Evolutionary conservation across 1,140 invertebrate species (phyloP), one percentile per base, ranked within the genome.

Genomic region (Drosophila bifasciata): DNA sequence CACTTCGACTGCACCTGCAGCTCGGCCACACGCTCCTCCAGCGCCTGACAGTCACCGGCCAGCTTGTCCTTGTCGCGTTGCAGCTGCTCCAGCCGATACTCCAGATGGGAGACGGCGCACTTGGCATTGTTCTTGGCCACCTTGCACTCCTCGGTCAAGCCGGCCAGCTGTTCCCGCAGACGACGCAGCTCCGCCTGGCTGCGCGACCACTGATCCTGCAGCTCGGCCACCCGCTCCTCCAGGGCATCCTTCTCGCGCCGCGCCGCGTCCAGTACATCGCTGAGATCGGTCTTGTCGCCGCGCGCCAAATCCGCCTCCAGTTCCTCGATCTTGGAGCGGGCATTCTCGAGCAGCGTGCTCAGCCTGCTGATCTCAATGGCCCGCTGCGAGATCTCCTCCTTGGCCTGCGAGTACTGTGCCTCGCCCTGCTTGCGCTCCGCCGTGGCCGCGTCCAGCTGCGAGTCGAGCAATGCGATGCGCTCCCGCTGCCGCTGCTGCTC

Each of bases 81-180:
- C 49, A 96, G 74, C 79, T 95, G 94, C 50, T 96, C 94, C 23
- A 96, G 90, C 67, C 95, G 94, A 78, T 95, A 96, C 86, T 98
- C 96, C 49, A 98, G 91, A 76, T 97, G 96, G 8, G 94, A 94
- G 44, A 97, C 93, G 11, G 95, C 95, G 5, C 95, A 95, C 89
- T 97, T 97, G 11, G 96, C 95, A 91, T 96, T 97, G 76, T 96
- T 97, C 75, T 95, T 94, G 0, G 94, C 94, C 36, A 96, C 96
- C 92, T 95, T 96, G 58, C 94, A 94, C 88, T 98, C 96, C 84
- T 97, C 96, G 83, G 96, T 96, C 39, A 96, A 91, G 17, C 94
- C 93, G 13, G 94, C 92, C 1, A 96, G 92, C 81, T 96, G 95
- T 79, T 97, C 95, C 83, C 94, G 94, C 9, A 97, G 91, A 49